phyloP scores from a whole-genome alignment of 2,888 invertebrate genomes.

The Drosophila siamana region DNA sequence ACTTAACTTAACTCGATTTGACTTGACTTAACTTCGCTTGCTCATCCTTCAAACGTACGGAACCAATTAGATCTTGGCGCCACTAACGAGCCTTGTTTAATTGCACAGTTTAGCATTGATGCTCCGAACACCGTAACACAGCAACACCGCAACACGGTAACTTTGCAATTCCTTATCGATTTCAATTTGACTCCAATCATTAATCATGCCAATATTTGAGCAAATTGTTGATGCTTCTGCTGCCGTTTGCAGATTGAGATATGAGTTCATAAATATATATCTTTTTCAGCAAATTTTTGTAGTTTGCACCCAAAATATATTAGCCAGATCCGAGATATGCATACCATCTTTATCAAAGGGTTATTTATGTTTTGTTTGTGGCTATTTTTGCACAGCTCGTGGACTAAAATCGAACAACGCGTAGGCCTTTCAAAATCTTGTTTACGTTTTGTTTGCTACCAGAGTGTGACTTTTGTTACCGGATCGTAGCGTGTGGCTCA shows the following conservation, averaged over 20 bases:
- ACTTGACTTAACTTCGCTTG: slow-evolving; percentile 9
- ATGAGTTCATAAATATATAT: slow-evolving; percentile 10
- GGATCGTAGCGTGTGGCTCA: slow-evolving; percentile 30
- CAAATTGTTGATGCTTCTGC: slow-evolving; percentile 14
- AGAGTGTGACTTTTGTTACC: slow-evolving; percentile 14
- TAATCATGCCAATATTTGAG: slow-evolving; percentile 46
- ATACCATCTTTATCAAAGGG: background rate
- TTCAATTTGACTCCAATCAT: slow-evolving; percentile 37
- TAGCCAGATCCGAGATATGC: background rate
- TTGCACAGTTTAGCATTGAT: slow-evolving; percentile 58
- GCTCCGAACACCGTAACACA: slow-evolving; percentile 9
- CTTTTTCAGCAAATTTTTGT: background rate
- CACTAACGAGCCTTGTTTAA: slow-evolving; percentile 64
- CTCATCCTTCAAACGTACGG: slow-evolving; percentile 67
- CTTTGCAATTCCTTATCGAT: slow-evolving; percentile 50
- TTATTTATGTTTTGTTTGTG: background rate
- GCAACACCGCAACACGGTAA: slow-evolving; percentile 5
- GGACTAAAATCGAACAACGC: background rate
- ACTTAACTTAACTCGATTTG: slow-evolving; percentile 7
- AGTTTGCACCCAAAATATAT: background rate
- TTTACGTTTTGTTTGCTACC: slow-evolving; percentile 2
- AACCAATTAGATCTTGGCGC: slow-evolving; percentile 63
- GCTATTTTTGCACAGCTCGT: background rate
- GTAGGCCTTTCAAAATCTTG: slow-evolving; percentile 15
- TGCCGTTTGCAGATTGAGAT: slow-evolving; percentile 27